Evolutionary conservation across 2,113 vertebrate species (phyloP).

Genomic region (Tragelaphus imberbis): DNA sequence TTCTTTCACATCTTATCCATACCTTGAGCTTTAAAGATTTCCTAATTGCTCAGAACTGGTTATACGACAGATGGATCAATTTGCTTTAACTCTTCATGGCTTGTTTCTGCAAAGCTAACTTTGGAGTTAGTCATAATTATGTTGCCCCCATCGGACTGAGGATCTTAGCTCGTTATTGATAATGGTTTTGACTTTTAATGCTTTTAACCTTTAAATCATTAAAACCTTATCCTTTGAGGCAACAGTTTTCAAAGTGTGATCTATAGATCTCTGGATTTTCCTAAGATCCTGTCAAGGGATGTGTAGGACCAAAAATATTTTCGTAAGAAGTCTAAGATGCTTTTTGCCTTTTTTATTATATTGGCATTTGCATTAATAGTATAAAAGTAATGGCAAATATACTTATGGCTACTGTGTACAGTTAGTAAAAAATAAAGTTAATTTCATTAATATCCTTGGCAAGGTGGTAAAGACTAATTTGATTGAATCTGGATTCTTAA

Average conservation of each 20-base stretch:
- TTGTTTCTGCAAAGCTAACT: background rate
- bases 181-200: background rate
- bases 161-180: background rate
- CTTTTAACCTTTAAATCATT: background rate
- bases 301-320: background rate
- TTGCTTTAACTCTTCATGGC: background rate
- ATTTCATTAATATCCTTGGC: background rate
- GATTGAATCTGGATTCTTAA: background rate
- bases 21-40: background rate
- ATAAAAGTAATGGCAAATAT: background rate
- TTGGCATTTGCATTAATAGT: background rate
- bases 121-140: background rate
- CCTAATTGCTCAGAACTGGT: background rate
- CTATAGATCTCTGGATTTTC: background rate
- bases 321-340: background rate
- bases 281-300: background rate
- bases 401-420: background rate
- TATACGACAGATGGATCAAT: background rate
- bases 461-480: background rate
- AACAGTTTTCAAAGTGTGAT: background rate
- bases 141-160: background rate
- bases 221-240: slow-evolving; percentile 8
- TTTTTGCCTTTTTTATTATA: background rate
- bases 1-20: background rate
- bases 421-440: background rate